A percentile compares a stretch with the other conserved stretches of the same genome.
Conservation (phyloP, 2,888 invertebrate genomes). For the Theodoxus fluviatilis region DNA sequence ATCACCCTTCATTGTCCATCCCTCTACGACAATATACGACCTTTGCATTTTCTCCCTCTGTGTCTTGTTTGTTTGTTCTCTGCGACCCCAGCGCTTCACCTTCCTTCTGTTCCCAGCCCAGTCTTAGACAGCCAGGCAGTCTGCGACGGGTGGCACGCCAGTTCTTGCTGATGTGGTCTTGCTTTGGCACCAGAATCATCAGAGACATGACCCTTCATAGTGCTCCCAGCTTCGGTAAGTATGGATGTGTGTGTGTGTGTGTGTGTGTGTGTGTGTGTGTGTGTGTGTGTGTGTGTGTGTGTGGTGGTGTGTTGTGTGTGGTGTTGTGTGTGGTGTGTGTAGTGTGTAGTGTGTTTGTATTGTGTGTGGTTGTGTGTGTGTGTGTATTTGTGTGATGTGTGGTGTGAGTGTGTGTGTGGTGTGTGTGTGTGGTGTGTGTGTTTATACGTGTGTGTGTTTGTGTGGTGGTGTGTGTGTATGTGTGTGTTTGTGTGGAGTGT, state of each 20-base stretch:
- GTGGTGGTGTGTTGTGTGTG: background rate
- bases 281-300: background rate
- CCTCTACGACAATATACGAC: no score
- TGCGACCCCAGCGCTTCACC: no score
- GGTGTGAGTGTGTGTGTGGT: background rate
- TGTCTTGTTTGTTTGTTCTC: no score
- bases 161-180: slow-evolving; percentile 67
- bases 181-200: slow-evolving; percentile 66
- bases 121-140: slow-evolving; percentile 42
- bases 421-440: slow-evolving; percentile 8
- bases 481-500: background rate
- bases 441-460: slow-evolving; percentile 14
- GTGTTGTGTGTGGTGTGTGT: background rate
- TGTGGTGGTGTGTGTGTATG: slow-evolving; percentile 14
- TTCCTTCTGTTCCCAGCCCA: background rate
- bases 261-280: background rate
- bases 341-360: background rate
- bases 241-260: background rate
- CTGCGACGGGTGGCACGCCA: slow-evolving; percentile 62
- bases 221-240: slow-evolving; percentile 67
- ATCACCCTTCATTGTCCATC: no score
- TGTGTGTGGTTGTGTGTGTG: background rate
- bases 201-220: slow-evolving; percentile 68
- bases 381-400: background rate
- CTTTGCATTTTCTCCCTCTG: no score